Evolutionary conservation across 1,140 invertebrate species (phyloP).

Genomic region (Globodera rostochiensis): DNA sequence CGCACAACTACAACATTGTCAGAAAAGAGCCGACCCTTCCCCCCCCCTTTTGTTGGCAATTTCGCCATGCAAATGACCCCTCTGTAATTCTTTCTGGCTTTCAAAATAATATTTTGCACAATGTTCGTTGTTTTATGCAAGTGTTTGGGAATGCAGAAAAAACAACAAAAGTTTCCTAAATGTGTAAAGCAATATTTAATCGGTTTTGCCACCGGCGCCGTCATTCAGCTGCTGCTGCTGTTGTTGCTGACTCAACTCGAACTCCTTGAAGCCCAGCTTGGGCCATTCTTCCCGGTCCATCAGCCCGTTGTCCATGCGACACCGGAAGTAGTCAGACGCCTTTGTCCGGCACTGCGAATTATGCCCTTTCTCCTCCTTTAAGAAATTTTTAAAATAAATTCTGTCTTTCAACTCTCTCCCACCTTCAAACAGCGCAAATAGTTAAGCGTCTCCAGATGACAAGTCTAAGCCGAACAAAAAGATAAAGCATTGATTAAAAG

Average conservation of each 20-base stretch:
- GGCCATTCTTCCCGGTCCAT: constrained; percentile 44
- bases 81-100: too few relatives aligned
- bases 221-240: background rate
- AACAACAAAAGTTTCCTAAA: too few relatives aligned
- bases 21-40: too few relatives aligned
- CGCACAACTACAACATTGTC: too few relatives aligned
- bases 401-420: background rate
- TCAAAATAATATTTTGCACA: too few relatives aligned
- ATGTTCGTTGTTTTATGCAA: background rate
- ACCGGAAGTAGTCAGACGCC: constrained; percentile 82
- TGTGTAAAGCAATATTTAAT: background rate
- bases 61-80: too few relatives aligned
- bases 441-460: constrained; percentile 82
- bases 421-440: constrained; percentile 86
- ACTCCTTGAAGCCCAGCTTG: constrained; percentile 28
- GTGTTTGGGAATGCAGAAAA: background rate
- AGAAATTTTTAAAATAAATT: constrained; percentile 9
- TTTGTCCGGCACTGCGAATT: constrained; percentile 77
- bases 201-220: background rate
- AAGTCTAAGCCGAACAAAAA: constrained; percentile 67
- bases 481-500: background rate
- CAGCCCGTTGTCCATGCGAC: constrained; percentile 83
- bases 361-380: constrained; percentile 70
- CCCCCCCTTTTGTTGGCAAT: too few relatives aligned
- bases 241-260: constrained; percentile 8